Percentiles rank a stretch among this genome's conserved stretches.
Evolutionary conservation across 2,113 vertebrate genomes (phyloP).

Genomic region (Ciconia maguari): DNA sequence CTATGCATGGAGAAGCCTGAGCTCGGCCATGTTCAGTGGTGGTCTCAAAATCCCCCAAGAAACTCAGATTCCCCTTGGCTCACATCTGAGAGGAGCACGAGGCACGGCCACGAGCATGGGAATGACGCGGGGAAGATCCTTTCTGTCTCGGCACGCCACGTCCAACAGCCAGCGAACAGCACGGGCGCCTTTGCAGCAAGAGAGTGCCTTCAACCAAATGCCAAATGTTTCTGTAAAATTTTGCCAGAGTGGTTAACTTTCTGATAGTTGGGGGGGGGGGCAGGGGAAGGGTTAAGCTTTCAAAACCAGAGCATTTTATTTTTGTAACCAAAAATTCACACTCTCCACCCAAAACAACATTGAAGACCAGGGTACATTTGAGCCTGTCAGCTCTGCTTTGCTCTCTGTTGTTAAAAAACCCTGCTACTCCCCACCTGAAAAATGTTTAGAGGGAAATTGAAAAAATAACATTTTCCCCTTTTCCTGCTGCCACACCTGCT

Average conservation of each 20-base stretch:
- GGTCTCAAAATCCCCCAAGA: neutral
- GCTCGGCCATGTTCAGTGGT: rapidly evolving
- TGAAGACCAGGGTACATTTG: neutral
- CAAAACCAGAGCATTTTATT: neutral
- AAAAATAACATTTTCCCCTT: slow-evolving; percentile 34
- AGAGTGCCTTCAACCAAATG: no score
- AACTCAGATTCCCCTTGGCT: neutral
- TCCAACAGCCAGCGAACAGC: neutral
- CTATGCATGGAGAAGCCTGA: neutral
- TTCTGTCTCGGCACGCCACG: rapidly evolving
- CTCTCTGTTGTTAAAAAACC: neutral
- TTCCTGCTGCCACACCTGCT: neutral
- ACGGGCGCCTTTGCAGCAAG: no score
- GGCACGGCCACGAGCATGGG: rapidly evolving
- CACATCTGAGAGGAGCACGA: neutral
- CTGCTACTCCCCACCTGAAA: neutral
- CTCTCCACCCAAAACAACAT: neutral
- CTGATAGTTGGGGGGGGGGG: neutral
- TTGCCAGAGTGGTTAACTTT: neutral
- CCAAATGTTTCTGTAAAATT: neutral
- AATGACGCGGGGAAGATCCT: neutral
- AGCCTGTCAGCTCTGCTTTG: slow-evolving; percentile 33
- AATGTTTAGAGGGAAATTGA: slow-evolving; percentile 22
- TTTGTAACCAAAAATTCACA: neutral
- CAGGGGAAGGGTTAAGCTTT: neutral